Evolutionary conservation across 2,797 vertebrate genomes (phyloP), one percentile per base, ranked within the genome.

Genomic region (Erethizon dorsatum): DNA sequence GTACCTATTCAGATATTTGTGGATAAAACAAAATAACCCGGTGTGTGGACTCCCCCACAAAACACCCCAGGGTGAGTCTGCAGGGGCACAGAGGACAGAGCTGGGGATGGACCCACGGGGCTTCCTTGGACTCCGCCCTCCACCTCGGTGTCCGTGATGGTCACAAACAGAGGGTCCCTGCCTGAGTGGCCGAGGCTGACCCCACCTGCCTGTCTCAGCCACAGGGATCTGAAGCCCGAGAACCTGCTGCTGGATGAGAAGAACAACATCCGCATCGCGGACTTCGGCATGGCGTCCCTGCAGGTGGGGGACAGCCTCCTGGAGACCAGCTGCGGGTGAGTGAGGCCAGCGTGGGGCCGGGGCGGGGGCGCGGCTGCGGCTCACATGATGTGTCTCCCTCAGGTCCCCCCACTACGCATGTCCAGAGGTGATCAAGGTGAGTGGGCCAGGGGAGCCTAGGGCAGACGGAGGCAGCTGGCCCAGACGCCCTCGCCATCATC

Each of bases 301-400:
- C 99, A 99, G 99, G 99, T 99, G 98, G 99, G 99, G 97, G 99
- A 99, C 98, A 99, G 99, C 98, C 99, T 99, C 97, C 98, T 99
- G 97, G 99, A 99, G 98, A 99, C 99, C 96, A 99, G 99, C 98
- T 99, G 99, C 97, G 99, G 99, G 99, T 99, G 98, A 99, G 99
- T 99, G 37, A 28, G n/a, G n/a, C 67, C 67, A 4, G 18, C 18
- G 37, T 1, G 20, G 52, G 89, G n/a, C 13, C 13, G 22, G 28
- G 83, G 24, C 22, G 1, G 5, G 33, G 79, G 59, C 47, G 78
- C 0, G 0, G 47, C 79, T 13, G 67, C 52, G 26, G 65, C 86
- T 97, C 83, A 91, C 47, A 24, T 71, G 41, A 14, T 28, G 45
- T 97, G 87, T 97, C 91, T 96, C 85, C 56, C 82, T 54, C 98